These are phyloP conservation scores for Hypotaenidia okinawae DNA, from an alignment of 2,797 vertebrate species.

Conservation along the genomic window DNA sequence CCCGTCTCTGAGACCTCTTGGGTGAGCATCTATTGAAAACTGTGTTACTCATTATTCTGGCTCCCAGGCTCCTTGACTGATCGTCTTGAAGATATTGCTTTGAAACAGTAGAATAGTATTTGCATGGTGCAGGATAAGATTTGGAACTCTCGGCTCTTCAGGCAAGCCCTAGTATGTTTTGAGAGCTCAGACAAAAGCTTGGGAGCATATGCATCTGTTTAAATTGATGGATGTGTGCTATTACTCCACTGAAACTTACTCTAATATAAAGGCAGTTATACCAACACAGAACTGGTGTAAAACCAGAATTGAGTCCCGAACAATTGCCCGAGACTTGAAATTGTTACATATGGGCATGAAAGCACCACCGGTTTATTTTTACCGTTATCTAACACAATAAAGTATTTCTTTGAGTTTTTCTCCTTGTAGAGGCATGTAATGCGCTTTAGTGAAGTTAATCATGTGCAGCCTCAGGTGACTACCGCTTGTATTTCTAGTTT, in stretches of 20 bases:
- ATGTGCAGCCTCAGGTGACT: slow-evolving; percentile 64
- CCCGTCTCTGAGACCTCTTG: background rate
- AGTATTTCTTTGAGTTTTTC: slow-evolving; percentile 51
- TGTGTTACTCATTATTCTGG: background rate
- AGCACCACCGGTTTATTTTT: slow-evolving; percentile 18
- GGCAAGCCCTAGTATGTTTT: background rate
- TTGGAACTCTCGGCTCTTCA: background rate
- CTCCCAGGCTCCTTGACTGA: background rate
- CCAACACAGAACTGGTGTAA: background rate
- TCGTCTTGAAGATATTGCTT: background rate
- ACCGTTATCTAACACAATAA: slow-evolving; percentile 11
- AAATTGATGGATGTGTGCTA: slow-evolving; percentile 20
- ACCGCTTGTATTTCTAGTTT: slow-evolving; percentile 56
- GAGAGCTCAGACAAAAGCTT: slow-evolving; percentile 3
- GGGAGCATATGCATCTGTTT: background rate
- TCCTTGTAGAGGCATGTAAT: slow-evolving; percentile 42
- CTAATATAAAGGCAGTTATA: slow-evolving; percentile 23
- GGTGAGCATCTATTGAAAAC: slow-evolving; percentile 8
- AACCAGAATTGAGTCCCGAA: slow-evolving; percentile 2
- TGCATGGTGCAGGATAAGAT: background rate
- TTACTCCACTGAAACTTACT: slow-evolving; percentile 10
- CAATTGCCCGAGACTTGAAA: slow-evolving; percentile 1
- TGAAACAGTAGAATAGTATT: slow-evolving; percentile 25
- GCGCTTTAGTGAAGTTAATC: slow-evolving; percentile 44
- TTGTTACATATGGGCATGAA: background rate